These are phyloP conservation scores for Sesamia nonagrioides DNA, from an alignment of 1,140 invertebrate genomes.

Conservation along the genomic window DNA sequence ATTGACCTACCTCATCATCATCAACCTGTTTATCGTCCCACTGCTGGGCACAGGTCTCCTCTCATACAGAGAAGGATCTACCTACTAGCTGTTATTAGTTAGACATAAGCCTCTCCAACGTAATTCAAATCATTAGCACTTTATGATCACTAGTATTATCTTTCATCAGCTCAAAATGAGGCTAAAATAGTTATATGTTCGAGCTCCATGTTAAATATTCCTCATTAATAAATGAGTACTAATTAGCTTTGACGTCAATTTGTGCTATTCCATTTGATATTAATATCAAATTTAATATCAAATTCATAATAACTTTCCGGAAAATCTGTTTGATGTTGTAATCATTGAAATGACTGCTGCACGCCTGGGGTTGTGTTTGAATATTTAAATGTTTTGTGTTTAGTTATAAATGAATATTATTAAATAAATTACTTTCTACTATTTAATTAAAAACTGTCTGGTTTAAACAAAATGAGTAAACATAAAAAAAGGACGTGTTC, in stretches of 20 bases:
- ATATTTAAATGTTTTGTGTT: constrained; percentile 20
- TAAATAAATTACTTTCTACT: not conserved
- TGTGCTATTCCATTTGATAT: constrained; percentile 27
- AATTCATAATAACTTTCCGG: constrained; percentile 7
- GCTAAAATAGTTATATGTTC: not conserved
- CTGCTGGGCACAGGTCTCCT: no score
- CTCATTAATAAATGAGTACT: constrained; percentile 21
- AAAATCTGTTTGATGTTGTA: not conserved
- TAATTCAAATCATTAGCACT: not conserved
- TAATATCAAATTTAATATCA: constrained; percentile 7
- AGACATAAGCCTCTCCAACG: no score
- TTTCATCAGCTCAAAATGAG: not conserved
- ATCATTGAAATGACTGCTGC: constrained; percentile 23
- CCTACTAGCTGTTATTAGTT: no score
- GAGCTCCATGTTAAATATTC: constrained; percentile 12
- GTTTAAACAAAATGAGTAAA: no score
- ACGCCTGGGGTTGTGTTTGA: not conserved
- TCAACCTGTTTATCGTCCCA: no score
- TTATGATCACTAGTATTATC: no score
- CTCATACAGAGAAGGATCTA: no score
- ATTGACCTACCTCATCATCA: no score
- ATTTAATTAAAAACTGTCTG: no score
- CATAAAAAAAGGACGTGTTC: no score
- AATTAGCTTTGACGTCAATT: constrained; percentile 29
- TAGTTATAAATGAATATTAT: constrained; percentile 1